Conservation (phyloP, 2,888 invertebrate genomes). For the Mythimna pallens region DNA sequence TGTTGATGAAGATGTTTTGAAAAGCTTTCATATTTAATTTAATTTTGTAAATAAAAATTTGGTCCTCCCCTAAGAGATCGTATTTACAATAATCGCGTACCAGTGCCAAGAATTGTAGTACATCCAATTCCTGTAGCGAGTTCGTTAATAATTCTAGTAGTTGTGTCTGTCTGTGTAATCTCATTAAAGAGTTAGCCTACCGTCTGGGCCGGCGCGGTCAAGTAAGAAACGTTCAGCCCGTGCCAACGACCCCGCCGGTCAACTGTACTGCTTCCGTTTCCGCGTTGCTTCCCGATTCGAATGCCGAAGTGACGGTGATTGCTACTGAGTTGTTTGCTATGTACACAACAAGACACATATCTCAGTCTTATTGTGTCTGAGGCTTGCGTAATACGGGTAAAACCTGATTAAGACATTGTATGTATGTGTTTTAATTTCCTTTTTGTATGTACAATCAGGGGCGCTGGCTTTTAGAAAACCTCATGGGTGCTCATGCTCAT, state of each 20-base stretch:
- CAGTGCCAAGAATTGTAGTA: not conserved
- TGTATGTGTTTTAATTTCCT: no score
- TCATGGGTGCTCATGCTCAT: no score
- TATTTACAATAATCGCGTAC: not conserved
- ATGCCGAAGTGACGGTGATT: conserved; percentile 18
- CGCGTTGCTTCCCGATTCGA: conserved; percentile 35
- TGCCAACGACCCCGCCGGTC: conserved; percentile 40
- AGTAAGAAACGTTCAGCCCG: conserved; percentile 23
- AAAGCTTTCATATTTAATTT: no score
- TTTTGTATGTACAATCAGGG: no score
- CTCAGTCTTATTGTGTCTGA: no score
- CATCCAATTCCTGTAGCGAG: not conserved
- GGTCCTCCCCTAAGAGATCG: not conserved
- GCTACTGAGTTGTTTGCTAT: no score
- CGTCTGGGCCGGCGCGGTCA: conserved; percentile 53
- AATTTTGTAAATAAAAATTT: no score
- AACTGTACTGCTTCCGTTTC: conserved; percentile 59
- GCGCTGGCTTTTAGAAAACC: no score
- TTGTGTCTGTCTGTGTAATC: conserved; percentile 30
- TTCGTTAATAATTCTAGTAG: conserved; percentile 14
- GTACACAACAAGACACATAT: no score
- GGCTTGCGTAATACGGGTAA: no score
- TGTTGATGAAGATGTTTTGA: no score
- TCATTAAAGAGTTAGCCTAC: conserved; percentile 48
- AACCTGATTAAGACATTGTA: no score